These are phyloP conservation scores for Drosophila bocqueti DNA, from an alignment of 1,140 invertebrate genomes.

Conservation along the genomic window DNA sequence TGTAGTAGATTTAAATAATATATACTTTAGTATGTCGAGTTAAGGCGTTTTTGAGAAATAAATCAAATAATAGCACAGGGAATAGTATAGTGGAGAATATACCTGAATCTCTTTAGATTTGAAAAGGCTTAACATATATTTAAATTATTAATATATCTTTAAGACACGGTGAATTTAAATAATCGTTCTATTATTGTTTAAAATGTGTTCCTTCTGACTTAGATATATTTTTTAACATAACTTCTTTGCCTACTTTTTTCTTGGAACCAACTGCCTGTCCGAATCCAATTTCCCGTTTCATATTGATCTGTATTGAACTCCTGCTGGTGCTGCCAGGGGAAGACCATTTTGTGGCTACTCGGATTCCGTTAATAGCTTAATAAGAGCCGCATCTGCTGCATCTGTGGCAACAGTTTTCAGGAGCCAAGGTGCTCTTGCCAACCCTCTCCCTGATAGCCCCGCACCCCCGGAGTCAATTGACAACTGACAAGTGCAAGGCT, in stretches of 20 bases:
- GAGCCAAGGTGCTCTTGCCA: neutral
- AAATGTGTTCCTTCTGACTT: neutral
- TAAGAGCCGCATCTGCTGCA: constrained; percentile 26
- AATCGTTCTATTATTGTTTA: neutral
- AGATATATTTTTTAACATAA: neutral
- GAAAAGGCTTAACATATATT: too few species aligned
- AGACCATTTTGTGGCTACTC: constrained; percentile 33
- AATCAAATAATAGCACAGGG: too few species aligned
- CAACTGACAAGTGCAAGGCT: constrained; percentile 37
- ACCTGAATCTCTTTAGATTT: too few species aligned
- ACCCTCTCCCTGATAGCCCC: neutral
- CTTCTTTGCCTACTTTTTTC: neutral
- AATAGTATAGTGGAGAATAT: neutral
- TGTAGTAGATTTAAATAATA: neutral
- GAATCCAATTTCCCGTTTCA: neutral
- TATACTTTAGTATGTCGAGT: neutral
- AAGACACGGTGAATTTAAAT: neutral
- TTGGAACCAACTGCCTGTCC: too few species aligned
- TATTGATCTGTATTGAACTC: neutral
- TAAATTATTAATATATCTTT: too few species aligned
- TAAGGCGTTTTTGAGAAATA: too few species aligned
- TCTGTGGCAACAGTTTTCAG: constrained; percentile 21
- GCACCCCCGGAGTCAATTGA: constrained; percentile 5
- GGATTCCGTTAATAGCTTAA: constrained; percentile 36
- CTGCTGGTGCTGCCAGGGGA: constrained; percentile 1